A percentile compares a stretch with the other conserved stretches of the same genome.
phyloP scores from a whole-genome alignment of 2,113 vertebrate species.

The Eurystomus gularis region DNA sequence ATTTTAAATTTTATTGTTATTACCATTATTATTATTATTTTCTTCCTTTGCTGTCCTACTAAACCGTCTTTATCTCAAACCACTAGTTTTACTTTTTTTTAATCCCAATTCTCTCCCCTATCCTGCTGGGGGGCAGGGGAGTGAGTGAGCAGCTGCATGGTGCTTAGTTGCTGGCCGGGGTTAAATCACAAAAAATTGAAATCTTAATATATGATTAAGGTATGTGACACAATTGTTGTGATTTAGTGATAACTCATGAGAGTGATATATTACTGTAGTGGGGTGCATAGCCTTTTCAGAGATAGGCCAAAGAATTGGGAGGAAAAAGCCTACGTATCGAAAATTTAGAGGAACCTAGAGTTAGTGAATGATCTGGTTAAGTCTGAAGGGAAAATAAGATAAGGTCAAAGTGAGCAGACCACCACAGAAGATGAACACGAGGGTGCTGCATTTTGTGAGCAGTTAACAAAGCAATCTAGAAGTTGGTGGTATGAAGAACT shows the following conservation, averaged over 20 bases:
- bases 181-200: not conserved
- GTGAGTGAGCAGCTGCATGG: not conserved
- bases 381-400: not conserved
- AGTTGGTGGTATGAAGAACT: not conserved
- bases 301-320: not conserved
- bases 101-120: not conserved
- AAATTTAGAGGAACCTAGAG: not conserved
- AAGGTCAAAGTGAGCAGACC: not conserved
- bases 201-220: not conserved
- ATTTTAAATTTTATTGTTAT: not conserved
- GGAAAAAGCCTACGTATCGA: rapidly evolving
- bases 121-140: too few relatives aligned
- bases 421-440: not conserved
- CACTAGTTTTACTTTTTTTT: not conserved
- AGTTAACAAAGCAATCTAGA: not conserved
- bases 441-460: not conserved
- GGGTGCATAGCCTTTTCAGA: not conserved
- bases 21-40: not conserved
- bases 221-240: not conserved
- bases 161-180: not conserved
- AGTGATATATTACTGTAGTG: not conserved
- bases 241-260: not conserved
- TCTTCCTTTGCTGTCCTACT: not conserved
- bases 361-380: not conserved
- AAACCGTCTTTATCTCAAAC: not conserved